Evolutionary conservation across 2,797 vertebrate genomes (phyloP), one percentile per base, ranked within the genome.

Genomic region (Sebastes flavidus): DNA sequence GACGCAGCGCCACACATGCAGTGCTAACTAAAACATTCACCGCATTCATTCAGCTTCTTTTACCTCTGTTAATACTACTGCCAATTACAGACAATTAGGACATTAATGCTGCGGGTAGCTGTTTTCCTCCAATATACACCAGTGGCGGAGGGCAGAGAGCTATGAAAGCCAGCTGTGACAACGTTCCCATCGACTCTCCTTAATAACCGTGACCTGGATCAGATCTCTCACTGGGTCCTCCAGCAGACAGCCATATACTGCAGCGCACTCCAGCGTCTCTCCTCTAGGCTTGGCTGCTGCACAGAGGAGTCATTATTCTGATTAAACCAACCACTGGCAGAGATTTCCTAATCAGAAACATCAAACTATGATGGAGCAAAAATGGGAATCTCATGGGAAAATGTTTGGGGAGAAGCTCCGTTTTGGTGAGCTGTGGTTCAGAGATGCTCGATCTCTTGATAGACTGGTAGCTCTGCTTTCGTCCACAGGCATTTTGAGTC

Each of bases 91-190:
- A 73, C 76, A 91, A 91, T 91, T 89, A 85, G 65, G 27, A 75
- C 72, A 54, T 70, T 82, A 89, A 82, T 90, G 83, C 84, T 81
- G 76, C 3, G 69, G 86, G 65, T 74, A 75, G 70, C 60, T 60
- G 67, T 80, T 86, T 88, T 80, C 72, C 54, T 81, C 72, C 75
- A 84, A 55, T 76, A 73, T 55, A 81, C 66, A 89, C 46, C 66
- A 69, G 73, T 52, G 54, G 77, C 49, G 12, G 56, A 76, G 83
- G 77, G 78, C 55, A 85, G 73, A 79, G 14, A 58, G 73, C 81
- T 87, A 86, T 88, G 74, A 89, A 82, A 88, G 77, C 88, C 92
- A 92, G 90, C 91, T 91, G 85, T 87, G 87, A 90, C 90, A 91
- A 91, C 56, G 72, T 82, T 88, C 81, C 83, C 80, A 87, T 88